Percentiles rank a stretch among this genome's conserved stretches.
Evolutionary conservation across 2,113 vertebrate genomes (phyloP).

Genomic region (Lepus europaeus): DNA sequence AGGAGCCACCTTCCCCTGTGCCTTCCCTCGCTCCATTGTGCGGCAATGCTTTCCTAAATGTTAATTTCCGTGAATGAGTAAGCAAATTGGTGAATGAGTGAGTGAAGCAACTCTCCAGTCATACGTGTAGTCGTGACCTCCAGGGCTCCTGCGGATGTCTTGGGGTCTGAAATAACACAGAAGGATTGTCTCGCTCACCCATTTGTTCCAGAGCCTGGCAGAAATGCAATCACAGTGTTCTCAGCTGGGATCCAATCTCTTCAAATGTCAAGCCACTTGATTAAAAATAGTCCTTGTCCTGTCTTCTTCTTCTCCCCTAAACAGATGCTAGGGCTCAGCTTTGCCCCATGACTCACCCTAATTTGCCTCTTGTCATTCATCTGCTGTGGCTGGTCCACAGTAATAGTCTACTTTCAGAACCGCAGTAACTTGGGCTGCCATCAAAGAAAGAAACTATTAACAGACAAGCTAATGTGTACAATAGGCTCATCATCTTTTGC

Average conservation of each 20-base stretch:
- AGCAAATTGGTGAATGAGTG: neutral
- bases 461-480: neutral
- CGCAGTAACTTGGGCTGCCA: neutral
- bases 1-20: no score
- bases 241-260: neutral
- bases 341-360: neutral
- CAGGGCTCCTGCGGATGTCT: neutral
- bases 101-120: neutral
- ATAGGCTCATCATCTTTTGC: neutral
- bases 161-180: neutral
- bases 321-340: neutral
- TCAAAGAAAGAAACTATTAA: neutral
- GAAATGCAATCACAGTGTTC: neutral
- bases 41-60: neutral
- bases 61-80: neutral
- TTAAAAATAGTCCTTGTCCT: neutral
- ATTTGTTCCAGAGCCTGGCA: neutral
- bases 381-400: neutral
- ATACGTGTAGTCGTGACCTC: neutral
- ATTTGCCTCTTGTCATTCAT: neutral
- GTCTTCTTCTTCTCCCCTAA: neutral
- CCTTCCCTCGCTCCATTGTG: neutral
- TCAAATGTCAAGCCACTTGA: slow-evolving; percentile 20
- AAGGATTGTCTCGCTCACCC: neutral
- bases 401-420: neutral